Evolutionary conservation across 2,797 vertebrate genomes (phyloP), one percentile per base, ranked within the genome.

Genomic region (Siniperca scherzeri): DNA sequence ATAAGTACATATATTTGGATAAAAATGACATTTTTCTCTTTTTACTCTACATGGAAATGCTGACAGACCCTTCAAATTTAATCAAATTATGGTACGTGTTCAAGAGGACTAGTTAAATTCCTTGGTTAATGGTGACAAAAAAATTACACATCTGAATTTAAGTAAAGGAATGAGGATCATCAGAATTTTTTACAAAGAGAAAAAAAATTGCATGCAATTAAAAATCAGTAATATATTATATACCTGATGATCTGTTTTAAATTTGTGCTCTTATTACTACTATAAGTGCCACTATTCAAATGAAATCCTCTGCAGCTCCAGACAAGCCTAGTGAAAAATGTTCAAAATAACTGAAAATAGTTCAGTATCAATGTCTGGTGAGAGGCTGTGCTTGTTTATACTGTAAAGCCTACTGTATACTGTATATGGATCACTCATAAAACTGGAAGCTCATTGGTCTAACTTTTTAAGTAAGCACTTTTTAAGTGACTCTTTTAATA

Each of bases 401-500:
- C 60, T 76, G 50, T 60, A 56, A 78, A 53, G n/a, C 25, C 52
- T 5, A 25, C 59, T 78, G 59, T 78, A 42, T 76, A 67, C 2
- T 83, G 60, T 60, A 27, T 57, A 62, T 78, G 44, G 46, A 42
- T 70, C 66, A 52, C 62, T 81, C 76, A 72, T 60, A 59, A 86
- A 82, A 84, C 82, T 82, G 75, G 65, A 83, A 64, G 65, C 53
- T 77, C 73, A 77, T 78, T 76, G 76, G 57, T 89, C 85, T 87
- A 92, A 92, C 86, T 86, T 56, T 71, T 44, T 40, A 50, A 50
- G n/a, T 33, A 56, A 50, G 81, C 83, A 82, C 67, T 78, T 90
- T 85, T 86, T 70, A 92, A 90, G 84, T 92, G 87, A 73, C 80
- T 89, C 55, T 86, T 94, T 90, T 77, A 94, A 94, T 95, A 95